Base-by-base conservation (phyloP, 2,888 invertebrate genomes). In the Villa cingulata region DNA sequence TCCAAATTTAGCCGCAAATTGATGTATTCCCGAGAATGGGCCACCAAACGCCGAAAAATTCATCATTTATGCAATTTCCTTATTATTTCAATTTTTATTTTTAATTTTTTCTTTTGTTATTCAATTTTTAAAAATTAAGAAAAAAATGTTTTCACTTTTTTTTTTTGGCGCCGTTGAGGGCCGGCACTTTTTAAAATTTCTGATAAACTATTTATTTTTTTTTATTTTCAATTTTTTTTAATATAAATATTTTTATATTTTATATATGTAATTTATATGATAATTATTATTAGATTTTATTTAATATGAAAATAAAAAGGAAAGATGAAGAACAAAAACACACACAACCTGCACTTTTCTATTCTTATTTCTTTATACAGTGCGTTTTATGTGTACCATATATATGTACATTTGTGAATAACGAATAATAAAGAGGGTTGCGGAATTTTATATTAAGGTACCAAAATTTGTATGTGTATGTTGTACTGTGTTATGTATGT, bases 41-140 rank as follows among this genome's bases (percentile, higher is more conserved):
- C 68, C 69, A 56, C 68, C 68, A 52, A 69, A 69, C 48, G 69
- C 69, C 50, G 69, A 68, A 60, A 69, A 69, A 64, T 69, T 69
- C 69, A 69, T 69, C 64, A 66, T 68, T 56, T 55, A 48, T 39
- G n/a, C 37, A 37, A 37, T 17, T 18, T 17, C 9, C 15, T n/a
- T 14, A 36, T 37, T 17, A 17, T 37, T 10, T 37, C 17, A 17
- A 37, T 3, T 5, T 15, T 17, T 37, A 17, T 18, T 16, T 10
- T 16, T 14, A 17, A 17, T 10, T 37, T 37, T 5, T 37, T 37
- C 4, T 4, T 37, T 37, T 37, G 10, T 16, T 37, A 14, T 36
- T 36, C 15, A 12, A 14, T 36, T 12, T 36, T 4, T 36, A 12
- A 14, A 7, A 23, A 6, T 23, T 23, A 6, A 6, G 4, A 23